Percentiles rank a stretch among this genome's conserved stretches.
phyloP scores from a whole-genome alignment of 2,888 invertebrate species.

The Blastobasis lacticolella region DNA sequence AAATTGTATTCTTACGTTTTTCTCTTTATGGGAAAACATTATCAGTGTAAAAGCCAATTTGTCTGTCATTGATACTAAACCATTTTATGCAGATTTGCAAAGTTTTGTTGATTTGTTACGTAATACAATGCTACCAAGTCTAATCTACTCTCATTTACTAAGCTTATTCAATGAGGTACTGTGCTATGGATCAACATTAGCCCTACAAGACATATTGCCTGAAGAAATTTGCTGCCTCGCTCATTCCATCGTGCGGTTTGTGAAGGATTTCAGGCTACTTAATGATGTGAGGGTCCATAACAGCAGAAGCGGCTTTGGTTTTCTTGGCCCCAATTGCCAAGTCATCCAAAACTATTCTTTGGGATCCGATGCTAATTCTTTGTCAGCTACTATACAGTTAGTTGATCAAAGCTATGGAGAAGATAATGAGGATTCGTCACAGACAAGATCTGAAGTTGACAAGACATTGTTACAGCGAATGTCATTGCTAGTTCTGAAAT shows the following conservation, averaged over 20 bases:
- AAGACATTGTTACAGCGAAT: slow-evolving; percentile 89
- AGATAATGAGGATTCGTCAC: slow-evolving; percentile 42
- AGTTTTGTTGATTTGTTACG: slow-evolving; percentile 83
- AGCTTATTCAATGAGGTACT: slow-evolving; percentile 92
- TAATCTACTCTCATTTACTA: slow-evolving; percentile 88
- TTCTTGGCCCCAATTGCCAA: slow-evolving; percentile 58
- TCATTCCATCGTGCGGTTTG: slow-evolving; percentile 88
- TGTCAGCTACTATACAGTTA: slow-evolving; percentile 54
- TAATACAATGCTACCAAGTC: slow-evolving; percentile 82
- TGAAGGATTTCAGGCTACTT: slow-evolving; percentile 87
- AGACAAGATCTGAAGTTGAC: slow-evolving; percentile 75
- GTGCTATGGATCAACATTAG: slow-evolving; percentile 92
- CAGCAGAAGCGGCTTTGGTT: slow-evolving; percentile 61
- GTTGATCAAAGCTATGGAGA: slow-evolving; percentile 66
- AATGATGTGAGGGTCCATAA: slow-evolving; percentile 68
- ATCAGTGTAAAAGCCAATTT: slow-evolving; percentile 93
- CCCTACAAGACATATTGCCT: slow-evolving; percentile 89
- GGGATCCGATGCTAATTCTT: slow-evolving; percentile 44
- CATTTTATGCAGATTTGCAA: slow-evolving; percentile 89
- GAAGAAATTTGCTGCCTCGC: slow-evolving; percentile 92
- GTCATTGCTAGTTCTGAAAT: slow-evolving; percentile 89
- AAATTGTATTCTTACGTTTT: slow-evolving; percentile 85
- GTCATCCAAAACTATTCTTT: slow-evolving; percentile 51
- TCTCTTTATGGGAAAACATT: slow-evolving; percentile 91
- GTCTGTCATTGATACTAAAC: slow-evolving; percentile 90